A percentile compares a stretch with the other conserved stretches of the same genome.
Evolutionary conservation across 1,140 invertebrate genomes (phyloP).

Genomic region (Leptinotarsa defecta): DNA sequence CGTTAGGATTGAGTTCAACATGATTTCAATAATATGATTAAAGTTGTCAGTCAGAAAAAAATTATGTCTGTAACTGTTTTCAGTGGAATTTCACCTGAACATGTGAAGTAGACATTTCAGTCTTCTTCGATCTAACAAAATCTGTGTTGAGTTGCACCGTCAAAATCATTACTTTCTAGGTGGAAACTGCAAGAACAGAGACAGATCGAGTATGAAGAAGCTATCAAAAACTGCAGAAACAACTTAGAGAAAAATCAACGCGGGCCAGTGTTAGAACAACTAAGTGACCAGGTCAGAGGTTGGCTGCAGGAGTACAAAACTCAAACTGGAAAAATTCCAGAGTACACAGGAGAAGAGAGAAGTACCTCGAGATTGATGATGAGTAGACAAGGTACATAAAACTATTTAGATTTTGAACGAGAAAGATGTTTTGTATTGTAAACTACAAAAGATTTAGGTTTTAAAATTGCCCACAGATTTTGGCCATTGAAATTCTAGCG

Average conservation of each 20-base stretch:
- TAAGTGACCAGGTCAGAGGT: constrained; percentile 80
- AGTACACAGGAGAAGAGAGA: constrained; percentile 87
- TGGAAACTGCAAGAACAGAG: constrained; percentile 61
- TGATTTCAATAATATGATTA: too few relatives aligned
- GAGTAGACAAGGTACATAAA: constrained; percentile 68
- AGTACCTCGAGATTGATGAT: constrained; percentile 85
- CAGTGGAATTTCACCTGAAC: too few relatives aligned
- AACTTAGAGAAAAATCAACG: constrained; percentile 67
- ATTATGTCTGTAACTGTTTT: too few relatives aligned
- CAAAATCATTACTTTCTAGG: neutral
- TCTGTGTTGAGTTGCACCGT: too few relatives aligned
- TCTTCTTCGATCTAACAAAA: too few relatives aligned
- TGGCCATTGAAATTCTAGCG: too few relatives aligned
- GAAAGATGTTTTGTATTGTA: too few relatives aligned
- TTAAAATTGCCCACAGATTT: too few relatives aligned
- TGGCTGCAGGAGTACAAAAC: constrained; percentile 82
- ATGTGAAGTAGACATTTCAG: too few relatives aligned
- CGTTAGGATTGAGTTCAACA: too few relatives aligned
- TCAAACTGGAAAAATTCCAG: constrained; percentile 85
- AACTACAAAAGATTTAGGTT: too few relatives aligned
- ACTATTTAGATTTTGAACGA: neutral
- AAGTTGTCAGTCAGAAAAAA: too few relatives aligned
- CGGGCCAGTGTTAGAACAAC: constrained; percentile 76
- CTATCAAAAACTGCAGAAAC: constrained; percentile 63
- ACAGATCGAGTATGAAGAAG: constrained; percentile 65